These are phyloP conservation scores for Cladopsammia gracilis DNA, from an alignment of 64 coral and sea anemone species.

Conservation along the genomic window DNA sequence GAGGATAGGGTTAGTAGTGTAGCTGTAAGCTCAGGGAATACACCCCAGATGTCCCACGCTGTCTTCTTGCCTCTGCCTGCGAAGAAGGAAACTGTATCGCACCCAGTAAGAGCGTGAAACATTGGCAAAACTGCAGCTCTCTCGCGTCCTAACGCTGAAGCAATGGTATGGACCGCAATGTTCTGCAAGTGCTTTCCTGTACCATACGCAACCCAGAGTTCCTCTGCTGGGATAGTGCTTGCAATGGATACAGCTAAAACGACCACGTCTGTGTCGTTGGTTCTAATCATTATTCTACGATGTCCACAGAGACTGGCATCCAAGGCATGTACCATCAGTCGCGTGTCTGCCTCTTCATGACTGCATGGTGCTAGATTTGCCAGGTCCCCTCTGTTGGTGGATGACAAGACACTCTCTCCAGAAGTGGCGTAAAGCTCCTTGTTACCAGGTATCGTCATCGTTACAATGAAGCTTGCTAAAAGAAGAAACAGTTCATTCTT, in stretches of 20 bases:
- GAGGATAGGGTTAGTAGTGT: neutral
- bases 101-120: conserved; percentile 21
- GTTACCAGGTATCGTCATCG: neutral
- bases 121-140: conserved; percentile 24
- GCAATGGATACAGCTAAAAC: conserved; percentile 58
- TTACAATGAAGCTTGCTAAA: no score
- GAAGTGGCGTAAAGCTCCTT: neutral
- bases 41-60: neutral
- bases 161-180: conserved; percentile 18
- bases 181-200: conserved; percentile 10
- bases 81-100: conserved; percentile 22
- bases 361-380: neutral
- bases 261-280: conserved; percentile 51
- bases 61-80: conserved; percentile 29
- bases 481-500: neutral
- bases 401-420: neutral
- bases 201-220: conserved; percentile 50
- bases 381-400: neutral
- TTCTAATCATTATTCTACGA: neutral
- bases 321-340: conserved; percentile 19
- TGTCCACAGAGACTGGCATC: conserved; percentile 23
- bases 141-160: conserved; percentile 26
- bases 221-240: conserved; percentile 11
- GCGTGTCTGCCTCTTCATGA: conserved; percentile 10
- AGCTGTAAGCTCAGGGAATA: neutral